Base-by-base conservation (phyloP, 1,140 invertebrate genomes). In the Drosophila mauritiana region DNA sequence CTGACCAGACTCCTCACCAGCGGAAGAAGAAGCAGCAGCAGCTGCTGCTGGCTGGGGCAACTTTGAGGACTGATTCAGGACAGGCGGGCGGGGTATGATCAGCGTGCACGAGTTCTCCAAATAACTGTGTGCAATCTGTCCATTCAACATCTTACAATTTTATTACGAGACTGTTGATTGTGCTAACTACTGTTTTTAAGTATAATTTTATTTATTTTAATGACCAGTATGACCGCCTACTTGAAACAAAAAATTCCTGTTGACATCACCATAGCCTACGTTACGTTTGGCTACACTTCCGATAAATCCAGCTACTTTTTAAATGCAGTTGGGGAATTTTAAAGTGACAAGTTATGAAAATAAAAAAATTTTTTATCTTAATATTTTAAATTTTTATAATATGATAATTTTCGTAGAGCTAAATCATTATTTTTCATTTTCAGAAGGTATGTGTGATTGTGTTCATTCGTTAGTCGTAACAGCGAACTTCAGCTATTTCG, bases 51-150 rank as follows among this genome's bases (percentile, higher is more conserved):
- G 68, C 57, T 67, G 78, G 53, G 64, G 36, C 40, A 56, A 76
- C 43, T 70, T 73, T 3, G 11, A 42, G 56, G 62, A 40, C 73
- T 89, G 72, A 48, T 83, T 84, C 43, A 75, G 69, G 52, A 46
- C 74, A 73, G 69, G 74, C 51, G 79, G 80, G 62, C 62, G 52
- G 20, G 75, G 80, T 69, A 88, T 88, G 45, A 89, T 64, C 36
- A 89, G 59, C 67, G 55, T 79, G 84, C 83, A 88, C 52, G 59
- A 68, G 79, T 86, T 88, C 45, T 78, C 82, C 54, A 76, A 54
- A 76, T 82, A 86, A 57, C 62, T 86, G 79, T 86, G 83, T 78
- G 79, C 72, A 52, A 86, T 76, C 56, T 86, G 75, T 79, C 83
- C 82, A 86, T 76, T 83, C 57, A 86, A 76, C 82, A 86, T 86